phyloP scores from a whole-genome alignment of 1,140 invertebrate genomes.

The Bombus waltoni region DNA sequence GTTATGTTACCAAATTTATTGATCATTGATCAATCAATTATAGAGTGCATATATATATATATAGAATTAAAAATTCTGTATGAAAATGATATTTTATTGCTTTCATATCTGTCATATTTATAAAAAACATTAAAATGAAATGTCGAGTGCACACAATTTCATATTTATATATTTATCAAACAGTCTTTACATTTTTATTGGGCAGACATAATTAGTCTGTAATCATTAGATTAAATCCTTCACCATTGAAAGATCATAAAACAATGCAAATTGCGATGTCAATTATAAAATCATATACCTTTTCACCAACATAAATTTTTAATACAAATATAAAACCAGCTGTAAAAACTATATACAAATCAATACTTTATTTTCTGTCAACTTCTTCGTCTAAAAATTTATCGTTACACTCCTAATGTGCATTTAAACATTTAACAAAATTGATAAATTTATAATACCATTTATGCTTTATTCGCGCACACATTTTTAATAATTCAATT shows the following conservation, averaged over 20 bases:
- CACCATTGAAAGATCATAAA: too few relatives aligned
- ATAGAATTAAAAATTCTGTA: not conserved
- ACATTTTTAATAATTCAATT: not conserved
- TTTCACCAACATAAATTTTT: not conserved
- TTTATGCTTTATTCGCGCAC: too few relatives aligned
- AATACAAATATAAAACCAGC: not conserved
- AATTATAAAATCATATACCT: too few relatives aligned
- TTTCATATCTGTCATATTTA: too few relatives aligned
- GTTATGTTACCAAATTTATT: not conserved
- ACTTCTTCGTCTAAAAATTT: not conserved
- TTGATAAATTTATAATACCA: not conserved
- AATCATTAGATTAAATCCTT: too few relatives aligned
- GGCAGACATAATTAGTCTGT: too few relatives aligned
- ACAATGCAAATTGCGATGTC: too few relatives aligned
- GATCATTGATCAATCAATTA: not conserved
- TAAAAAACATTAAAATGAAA: too few relatives aligned
- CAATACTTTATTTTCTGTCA: not conserved
- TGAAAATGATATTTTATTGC: not conserved
- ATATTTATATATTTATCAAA: too few relatives aligned
- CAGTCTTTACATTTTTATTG: too few relatives aligned
- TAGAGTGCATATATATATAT: not conserved
- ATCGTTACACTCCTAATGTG: not conserved
- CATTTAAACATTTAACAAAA: not conserved
- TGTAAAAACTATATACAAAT: not conserved
- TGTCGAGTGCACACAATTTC: too few relatives aligned